These are phyloP conservation scores for Tinea pellionella DNA, from an alignment of 2,888 invertebrate species.

Conservation along the genomic window DNA sequence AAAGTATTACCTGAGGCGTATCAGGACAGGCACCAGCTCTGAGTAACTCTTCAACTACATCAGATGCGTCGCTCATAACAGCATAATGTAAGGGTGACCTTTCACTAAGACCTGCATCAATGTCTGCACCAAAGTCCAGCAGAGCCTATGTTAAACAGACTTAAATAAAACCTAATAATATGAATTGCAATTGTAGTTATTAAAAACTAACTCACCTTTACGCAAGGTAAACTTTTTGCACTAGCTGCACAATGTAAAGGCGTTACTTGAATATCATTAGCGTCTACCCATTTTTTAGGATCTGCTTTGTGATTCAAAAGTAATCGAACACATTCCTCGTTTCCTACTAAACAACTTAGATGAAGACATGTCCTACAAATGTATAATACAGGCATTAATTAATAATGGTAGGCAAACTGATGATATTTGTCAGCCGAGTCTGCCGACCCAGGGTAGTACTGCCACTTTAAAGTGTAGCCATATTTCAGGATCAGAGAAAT, in stretches of 20 bases:
- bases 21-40: conserved; percentile 85
- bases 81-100: conserved; percentile 87
- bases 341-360: conserved; percentile 82
- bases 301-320: conserved; percentile 76
- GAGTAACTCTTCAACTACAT: conserved; percentile 79
- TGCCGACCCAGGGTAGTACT: too few relatives aligned
- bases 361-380: conserved; percentile 71
- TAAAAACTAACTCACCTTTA: conserved; percentile 50
- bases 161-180: not conserved
- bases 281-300: conserved; percentile 78
- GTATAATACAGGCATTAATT: too few relatives aligned
- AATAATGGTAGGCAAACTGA: not conserved
- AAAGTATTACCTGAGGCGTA: conserved; percentile 74
- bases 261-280: conserved; percentile 73
- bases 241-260: conserved; percentile 84
- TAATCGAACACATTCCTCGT: conserved; percentile 75
- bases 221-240: conserved; percentile 69
- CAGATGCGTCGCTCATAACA: conserved; percentile 78
- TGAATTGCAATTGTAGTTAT: not conserved
- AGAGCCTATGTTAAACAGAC: conserved; percentile 66
- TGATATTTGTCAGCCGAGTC: too few relatives aligned
- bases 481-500: too few relatives aligned
- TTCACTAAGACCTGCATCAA: conserved; percentile 78
- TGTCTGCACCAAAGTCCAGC: conserved; percentile 79
- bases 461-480: too few relatives aligned